These are phyloP conservation scores for Pterois miles DNA, from an alignment of 2,797 vertebrate species.

Conservation along the genomic window DNA sequence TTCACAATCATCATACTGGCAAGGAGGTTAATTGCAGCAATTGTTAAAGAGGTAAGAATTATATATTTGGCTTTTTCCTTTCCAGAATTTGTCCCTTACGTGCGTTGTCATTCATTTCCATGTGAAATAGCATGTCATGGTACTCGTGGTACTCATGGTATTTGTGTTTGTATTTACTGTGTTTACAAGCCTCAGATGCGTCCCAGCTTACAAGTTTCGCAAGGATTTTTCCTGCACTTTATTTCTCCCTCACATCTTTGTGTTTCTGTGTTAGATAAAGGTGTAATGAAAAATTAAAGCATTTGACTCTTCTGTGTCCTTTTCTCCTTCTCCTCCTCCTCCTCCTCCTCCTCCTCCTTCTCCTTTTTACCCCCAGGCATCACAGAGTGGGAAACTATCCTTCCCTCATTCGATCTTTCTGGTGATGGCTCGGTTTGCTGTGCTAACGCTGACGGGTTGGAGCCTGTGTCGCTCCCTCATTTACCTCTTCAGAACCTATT, in stretches of 20 bases:
- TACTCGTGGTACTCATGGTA: too few relatives aligned
- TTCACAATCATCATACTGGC: constrained; percentile 95
- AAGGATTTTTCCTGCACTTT: background rate
- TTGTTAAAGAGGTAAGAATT: constrained; percentile 94
- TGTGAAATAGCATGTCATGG: background rate
- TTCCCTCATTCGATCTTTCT: constrained; percentile 94
- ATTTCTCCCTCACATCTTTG: background rate
- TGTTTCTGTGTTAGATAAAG: background rate
- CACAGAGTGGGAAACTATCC: constrained; percentile 94
- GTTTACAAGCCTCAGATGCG: background rate
- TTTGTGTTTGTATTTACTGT: background rate
- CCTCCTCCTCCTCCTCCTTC: background rate
- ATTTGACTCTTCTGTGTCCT: background rate
- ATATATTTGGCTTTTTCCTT: background rate
- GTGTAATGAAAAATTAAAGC: background rate
- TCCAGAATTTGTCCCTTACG: too few relatives aligned
- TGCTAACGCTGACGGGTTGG: constrained; percentile 96
- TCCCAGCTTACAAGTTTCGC: background rate
- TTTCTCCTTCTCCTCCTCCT: background rate
- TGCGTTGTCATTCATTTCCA: background rate
- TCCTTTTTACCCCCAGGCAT: constrained; percentile 86
- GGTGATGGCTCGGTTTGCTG: constrained; percentile 93
- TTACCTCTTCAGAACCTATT: constrained; percentile 96
- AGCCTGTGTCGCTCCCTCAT: constrained; percentile 95
- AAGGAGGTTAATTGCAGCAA: constrained; percentile 92